Percentiles rank a stretch among this genome's conserved stretches.
phyloP scores from a whole-genome alignment of 2,888 invertebrate species.

The Caenorhabditis sp. region DNA sequence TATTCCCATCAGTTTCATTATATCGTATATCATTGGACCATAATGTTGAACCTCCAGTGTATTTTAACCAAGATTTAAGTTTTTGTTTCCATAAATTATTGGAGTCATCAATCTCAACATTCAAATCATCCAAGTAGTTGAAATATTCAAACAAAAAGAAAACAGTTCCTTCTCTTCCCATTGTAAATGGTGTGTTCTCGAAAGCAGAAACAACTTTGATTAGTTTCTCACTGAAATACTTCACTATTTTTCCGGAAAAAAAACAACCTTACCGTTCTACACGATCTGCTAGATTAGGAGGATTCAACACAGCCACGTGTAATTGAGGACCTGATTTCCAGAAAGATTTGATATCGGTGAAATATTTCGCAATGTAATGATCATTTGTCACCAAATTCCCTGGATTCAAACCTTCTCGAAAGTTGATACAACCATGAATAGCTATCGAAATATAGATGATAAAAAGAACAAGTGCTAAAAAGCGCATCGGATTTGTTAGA shows the following conservation, averaged over 20 bases:
- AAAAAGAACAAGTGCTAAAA: conserved; percentile 50
- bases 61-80: conserved; percentile 67
- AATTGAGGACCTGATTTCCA: conserved; percentile 66
- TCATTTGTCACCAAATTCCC: conserved; percentile 67
- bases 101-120: conserved; percentile 68
- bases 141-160: conserved; percentile 68
- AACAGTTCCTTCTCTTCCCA: conserved; percentile 68
- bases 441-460: conserved; percentile 52
- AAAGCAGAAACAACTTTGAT: conserved; percentile 57
- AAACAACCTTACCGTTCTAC: conserved; percentile 27
- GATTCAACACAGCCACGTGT: conserved; percentile 63
- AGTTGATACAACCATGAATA: conserved; percentile 75
- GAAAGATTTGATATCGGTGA: conserved; percentile 64
- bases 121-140: conserved; percentile 64
- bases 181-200: conserved; percentile 67
- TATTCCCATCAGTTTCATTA: conserved; percentile 49
- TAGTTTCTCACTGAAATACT: conserved; percentile 40
- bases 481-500: conserved; percentile 45
- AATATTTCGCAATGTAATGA: conserved; percentile 68
- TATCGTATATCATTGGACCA: conserved; percentile 66
- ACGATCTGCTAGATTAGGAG: conserved; percentile 61
- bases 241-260: conserved; percentile 22
- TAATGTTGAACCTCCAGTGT: conserved; percentile 65
- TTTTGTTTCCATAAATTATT: conserved; percentile 65
- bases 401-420: conserved; percentile 67